Evolutionary conservation across 2,888 invertebrate genomes (phyloP).

Genomic region (Rutpela maculata): DNA sequence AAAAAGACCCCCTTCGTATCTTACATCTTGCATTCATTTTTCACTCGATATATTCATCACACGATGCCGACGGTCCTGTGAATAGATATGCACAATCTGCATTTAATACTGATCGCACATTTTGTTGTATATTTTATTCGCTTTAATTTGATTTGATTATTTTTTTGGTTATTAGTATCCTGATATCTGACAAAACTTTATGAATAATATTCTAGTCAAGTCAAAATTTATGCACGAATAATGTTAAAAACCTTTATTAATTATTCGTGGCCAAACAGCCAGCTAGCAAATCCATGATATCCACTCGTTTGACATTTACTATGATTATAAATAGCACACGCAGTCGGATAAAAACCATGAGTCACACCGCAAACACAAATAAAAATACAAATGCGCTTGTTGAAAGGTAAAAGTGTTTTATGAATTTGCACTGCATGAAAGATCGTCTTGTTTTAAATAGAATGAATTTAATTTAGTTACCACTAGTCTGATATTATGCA

Average conservation of each 20-base stretch:
- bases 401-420: slow-evolving; percentile 39
- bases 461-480: not conserved
- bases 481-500: not conserved
- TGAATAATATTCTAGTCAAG: too few relatives aligned
- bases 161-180: too few relatives aligned
- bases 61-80: too few relatives aligned
- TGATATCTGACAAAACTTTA: too few relatives aligned
- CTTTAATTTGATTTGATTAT: too few relatives aligned
- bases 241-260: slow-evolving; percentile 4
- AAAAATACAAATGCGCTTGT: slow-evolving; percentile 41
- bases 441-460: slow-evolving; percentile 13
- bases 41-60: too few relatives aligned
- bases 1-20: too few relatives aligned
- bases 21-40: too few relatives aligned
- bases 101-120: too few relatives aligned
- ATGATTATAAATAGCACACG: slow-evolving; percentile 65
- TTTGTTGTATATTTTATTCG: too few relatives aligned
- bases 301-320: slow-evolving; percentile 78
- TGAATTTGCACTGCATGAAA: slow-evolving; percentile 26
- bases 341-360: slow-evolving; percentile 66
- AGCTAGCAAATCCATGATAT: slow-evolving; percentile 14
- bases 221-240: not conserved
- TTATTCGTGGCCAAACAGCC: not conserved
- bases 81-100: too few relatives aligned
- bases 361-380: slow-evolving; percentile 58